Base-by-base conservation (phyloP, 92 coral and sea anemone species). In the Umimayanthus kanabou region DNA sequence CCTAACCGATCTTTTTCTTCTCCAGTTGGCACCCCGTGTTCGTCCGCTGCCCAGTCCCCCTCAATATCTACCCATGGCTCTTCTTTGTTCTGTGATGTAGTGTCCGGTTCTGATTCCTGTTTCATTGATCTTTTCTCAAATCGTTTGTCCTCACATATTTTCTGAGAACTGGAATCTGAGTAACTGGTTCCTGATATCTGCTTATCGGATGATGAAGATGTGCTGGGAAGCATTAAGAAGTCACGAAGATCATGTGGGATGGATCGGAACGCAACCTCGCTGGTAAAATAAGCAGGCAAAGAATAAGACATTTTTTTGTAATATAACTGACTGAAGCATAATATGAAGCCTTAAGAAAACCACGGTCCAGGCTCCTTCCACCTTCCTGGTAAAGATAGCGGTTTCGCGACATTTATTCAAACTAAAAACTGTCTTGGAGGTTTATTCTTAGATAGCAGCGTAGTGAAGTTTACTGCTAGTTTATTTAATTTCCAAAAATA, bases 51-150 rank as follows among this genome's bases (percentile, higher is more conserved):
- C 65, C 29, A 26, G 28, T 42, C 61, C 13, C 77, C 79, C 23
- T 83, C 87, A 6, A 47, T 50, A 26, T 83, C 79, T n/a, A 83
- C 25, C 87, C 87, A 83, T 4, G 58, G 77, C 40, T 82, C 86
- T 20, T 71, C 87, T 18, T 3, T 71, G 47, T 43, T 50, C 7
- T 26, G 16, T 28, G 10, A 7, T 47, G 26, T 47, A 45, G 16
- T 43, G 25, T 72, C 64, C 22, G 3, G 25, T 29, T 67, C 53
- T 82, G 70, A 29, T 7, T 83, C 87, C 18, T 83, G 40, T 67
- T 83, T 83, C 15, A 70, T 28, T 29, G 65, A 22, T 0, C 50
- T 43, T 82, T 67, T 71, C 23, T 25, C 23, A n/a, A 15, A 26
- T n/a, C 69, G 64, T 16, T 49, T 40, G 43, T 71, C 13, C n/a